Conservation (phyloP, 2,888 invertebrate species). For the Macropis europaea region DNA sequence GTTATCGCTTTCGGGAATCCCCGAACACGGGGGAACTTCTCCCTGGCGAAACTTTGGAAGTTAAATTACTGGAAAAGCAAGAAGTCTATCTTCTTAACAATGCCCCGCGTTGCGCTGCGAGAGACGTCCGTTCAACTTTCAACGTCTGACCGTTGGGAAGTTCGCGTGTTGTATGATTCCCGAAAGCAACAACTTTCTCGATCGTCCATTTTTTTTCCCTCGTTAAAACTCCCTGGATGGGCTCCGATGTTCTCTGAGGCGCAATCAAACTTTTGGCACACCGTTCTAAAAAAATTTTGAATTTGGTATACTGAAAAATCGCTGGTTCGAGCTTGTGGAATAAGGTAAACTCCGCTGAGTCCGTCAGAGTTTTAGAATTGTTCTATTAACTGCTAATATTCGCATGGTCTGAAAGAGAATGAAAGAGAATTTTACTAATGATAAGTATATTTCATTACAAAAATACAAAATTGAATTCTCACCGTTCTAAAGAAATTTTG, state of each 20-base stretch:
- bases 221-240: background rate
- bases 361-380: no score
- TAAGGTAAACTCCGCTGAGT: background rate
- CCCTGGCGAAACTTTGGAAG: constrained; percentile 4
- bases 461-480: no score
- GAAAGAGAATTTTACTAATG: constrained; percentile 26
- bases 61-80: constrained; percentile 25
- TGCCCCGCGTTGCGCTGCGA: background rate
- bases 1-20: constrained; percentile 10
- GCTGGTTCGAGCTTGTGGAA: background rate
- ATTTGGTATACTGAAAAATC: background rate
- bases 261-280: background rate
- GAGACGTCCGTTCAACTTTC: background rate
- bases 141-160: background rate
- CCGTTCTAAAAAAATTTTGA: no score
- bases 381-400: no score
- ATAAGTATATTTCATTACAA: no score
- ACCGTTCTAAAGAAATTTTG: no score
- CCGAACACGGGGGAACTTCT: constrained; percentile 1
- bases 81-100: constrained; percentile 34
- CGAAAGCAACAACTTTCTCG: background rate
- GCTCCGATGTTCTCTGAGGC: background rate
- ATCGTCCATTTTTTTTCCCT: no score
- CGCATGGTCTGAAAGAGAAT: no score
- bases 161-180: background rate